These are phyloP conservation scores for Thyatira batis DNA, from an alignment of 2,888 invertebrate species.

Conservation along the genomic window DNA sequence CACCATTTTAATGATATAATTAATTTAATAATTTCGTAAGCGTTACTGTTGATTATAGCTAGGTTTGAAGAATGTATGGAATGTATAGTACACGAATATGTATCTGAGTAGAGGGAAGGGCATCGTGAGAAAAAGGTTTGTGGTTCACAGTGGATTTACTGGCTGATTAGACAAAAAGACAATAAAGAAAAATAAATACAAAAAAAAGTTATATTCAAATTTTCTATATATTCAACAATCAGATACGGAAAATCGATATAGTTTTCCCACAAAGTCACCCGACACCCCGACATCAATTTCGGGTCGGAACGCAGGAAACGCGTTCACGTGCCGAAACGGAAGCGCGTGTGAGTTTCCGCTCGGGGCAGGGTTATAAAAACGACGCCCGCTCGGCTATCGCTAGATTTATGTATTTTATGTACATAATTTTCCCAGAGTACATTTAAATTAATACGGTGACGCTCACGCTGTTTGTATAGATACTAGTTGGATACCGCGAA, in stretches of 20 bases:
- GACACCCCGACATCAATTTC: slow-evolving; percentile 26
- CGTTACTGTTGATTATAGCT: background rate
- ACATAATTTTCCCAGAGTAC: background rate
- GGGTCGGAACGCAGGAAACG: slow-evolving; percentile 42
- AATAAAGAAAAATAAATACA: too few relatives aligned
- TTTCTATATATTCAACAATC: background rate
- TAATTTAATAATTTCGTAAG: background rate
- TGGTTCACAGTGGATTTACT: too few relatives aligned
- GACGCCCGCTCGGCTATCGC: slow-evolving; percentile 5
- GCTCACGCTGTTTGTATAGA: background rate
- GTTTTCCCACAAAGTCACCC: slow-evolving; percentile 59
- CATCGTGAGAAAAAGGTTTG: too few relatives aligned
- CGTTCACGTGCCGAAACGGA: slow-evolving; percentile 52
- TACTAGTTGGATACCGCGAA: too few relatives aligned
- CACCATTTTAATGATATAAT: background rate
- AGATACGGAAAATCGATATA: slow-evolving; percentile 52
- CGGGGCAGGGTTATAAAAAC: slow-evolving; percentile 27
- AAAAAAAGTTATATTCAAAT: too few relatives aligned
- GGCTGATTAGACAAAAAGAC: too few relatives aligned
- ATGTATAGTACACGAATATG: too few relatives aligned
- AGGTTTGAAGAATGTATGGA: background rate
- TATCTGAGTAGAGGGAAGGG: too few relatives aligned
- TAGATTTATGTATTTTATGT: slow-evolving; percentile 6
- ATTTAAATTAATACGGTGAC: background rate
- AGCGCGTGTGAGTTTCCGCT: slow-evolving; percentile 45